Evolutionary conservation across 2,113 vertebrate genomes (phyloP).

Genomic region (Petrocephalus microphthalmus): DNA sequence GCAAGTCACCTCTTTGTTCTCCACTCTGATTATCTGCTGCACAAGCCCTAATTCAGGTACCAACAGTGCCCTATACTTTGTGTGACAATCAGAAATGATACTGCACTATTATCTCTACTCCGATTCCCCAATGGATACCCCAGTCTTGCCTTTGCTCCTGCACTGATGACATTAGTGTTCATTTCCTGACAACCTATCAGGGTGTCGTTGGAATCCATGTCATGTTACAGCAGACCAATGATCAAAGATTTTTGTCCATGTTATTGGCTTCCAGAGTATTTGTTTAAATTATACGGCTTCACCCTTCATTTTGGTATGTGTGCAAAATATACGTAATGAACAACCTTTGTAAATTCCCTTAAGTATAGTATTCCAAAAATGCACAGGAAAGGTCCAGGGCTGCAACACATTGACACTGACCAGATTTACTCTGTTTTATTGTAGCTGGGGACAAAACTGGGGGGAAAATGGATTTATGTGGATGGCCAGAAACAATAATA

Average conservation of each 20-base stretch:
- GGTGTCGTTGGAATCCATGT: background rate
- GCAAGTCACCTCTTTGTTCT: constrained; percentile 18
- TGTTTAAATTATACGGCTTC: background rate
- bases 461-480: constrained; percentile 61
- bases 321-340: background rate
- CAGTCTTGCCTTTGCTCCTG: background rate
- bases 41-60: background rate
- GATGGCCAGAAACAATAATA: constrained; percentile 58
- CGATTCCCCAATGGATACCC: background rate
- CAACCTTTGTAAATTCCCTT: background rate
- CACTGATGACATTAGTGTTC: background rate
- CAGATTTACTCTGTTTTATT: constrained; percentile 10
- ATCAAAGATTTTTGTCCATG: background rate
- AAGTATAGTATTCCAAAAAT: background rate
- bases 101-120: no score
- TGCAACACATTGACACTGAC: background rate
- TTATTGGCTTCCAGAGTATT: background rate
- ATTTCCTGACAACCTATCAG: background rate
- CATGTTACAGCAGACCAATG: background rate
- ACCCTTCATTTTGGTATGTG: background rate
- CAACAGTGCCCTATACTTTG: background rate
- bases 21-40: background rate
- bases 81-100: background rate
- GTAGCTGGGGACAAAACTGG: constrained; percentile 60
- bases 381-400: background rate